A percentile compares a stretch with the other conserved stretches of the same genome.
phyloP scores from a whole-genome alignment of 2,113 vertebrate species.

The Archilochus colubris region DNA sequence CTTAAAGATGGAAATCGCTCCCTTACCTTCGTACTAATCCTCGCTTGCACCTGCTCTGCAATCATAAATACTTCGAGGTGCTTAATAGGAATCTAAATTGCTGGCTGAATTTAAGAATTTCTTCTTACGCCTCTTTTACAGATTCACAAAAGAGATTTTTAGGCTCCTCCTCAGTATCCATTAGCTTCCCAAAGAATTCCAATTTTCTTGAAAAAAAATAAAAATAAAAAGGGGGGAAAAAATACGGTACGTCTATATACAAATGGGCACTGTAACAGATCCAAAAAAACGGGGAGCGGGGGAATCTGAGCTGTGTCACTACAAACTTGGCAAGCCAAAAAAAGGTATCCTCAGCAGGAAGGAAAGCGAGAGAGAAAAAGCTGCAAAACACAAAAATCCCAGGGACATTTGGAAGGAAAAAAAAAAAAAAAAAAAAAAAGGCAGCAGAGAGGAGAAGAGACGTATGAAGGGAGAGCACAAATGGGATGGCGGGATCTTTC shows the following conservation, averaged over 20 bases:
- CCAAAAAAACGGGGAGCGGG: conserved; percentile 26
- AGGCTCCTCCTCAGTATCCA: conserved; percentile 62
- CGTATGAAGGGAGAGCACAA: conserved; percentile 9
- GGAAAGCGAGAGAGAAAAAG: background rate
- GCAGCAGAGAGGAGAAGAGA: background rate
- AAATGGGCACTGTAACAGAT: conserved; percentile 19
- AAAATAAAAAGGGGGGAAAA: background rate
- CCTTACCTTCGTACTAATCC: conserved; percentile 81
- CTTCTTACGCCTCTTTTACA: conserved; percentile 55
- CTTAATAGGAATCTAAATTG: conserved; percentile 68
- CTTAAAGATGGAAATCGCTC: conserved; percentile 62
- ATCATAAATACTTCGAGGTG: conserved; percentile 75
- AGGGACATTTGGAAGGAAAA: background rate
- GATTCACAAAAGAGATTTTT: conserved; percentile 52
- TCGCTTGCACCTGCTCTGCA: conserved; percentile 76
- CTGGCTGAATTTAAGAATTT: conserved; percentile 62
- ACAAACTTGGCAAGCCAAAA: conserved; percentile 75
- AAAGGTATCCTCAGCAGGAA: conserved; percentile 66
- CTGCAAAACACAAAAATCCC: conserved; percentile 56
- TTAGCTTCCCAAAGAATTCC: conserved; percentile 68
- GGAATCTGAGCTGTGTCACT: conserved; percentile 62
- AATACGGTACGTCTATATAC: background rate
- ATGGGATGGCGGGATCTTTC: conserved; percentile 6
- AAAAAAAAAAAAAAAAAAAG: background rate
- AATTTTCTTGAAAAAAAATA: background rate